These are phyloP conservation scores for Eulemur albifrons DNA, from an alignment of 2,797 vertebrate species.

Conservation along the genomic window DNA sequence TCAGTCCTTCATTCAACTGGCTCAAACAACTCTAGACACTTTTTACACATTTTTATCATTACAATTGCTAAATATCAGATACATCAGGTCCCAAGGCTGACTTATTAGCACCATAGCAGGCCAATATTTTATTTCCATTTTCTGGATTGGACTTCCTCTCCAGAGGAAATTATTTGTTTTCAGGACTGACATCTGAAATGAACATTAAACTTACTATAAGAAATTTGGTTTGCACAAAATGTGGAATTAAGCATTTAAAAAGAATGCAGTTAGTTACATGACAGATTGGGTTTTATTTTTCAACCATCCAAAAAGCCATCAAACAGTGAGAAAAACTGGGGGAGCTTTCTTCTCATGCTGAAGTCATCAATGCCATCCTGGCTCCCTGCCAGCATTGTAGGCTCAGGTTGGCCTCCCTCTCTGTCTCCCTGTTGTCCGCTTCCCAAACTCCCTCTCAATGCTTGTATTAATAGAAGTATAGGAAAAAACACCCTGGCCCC, in stretches of 20 bases:
- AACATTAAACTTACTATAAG: slow-evolving; percentile 61
- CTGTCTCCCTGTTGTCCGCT: background rate
- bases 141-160: background rate
- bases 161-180: slow-evolving; percentile 46
- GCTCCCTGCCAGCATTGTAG: background rate
- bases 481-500: background rate
- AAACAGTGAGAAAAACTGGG: slow-evolving; percentile 58
- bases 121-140: slow-evolving; percentile 4
- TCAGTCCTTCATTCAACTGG: background rate
- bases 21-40: slow-evolving; percentile 20
- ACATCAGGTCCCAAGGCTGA: background rate
- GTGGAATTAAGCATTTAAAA: slow-evolving; percentile 58
- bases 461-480: background rate
- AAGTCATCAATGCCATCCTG: slow-evolving; percentile 14
- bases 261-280: slow-evolving; percentile 45
- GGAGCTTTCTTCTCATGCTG: slow-evolving; percentile 32
- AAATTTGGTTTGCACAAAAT: slow-evolving; percentile 46
- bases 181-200: slow-evolving; percentile 52
- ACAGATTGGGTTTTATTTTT: slow-evolving; percentile 69
- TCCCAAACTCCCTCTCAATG: slow-evolving; percentile 4
- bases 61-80: background rate
- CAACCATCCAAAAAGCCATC: slow-evolving; percentile 55
- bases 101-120: slow-evolving; percentile 30
- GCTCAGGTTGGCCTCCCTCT: background rate
- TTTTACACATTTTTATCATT: slow-evolving; percentile 7